Conservation (phyloP, 2,797 vertebrate species). For the Malurus leucopterus region DNA sequence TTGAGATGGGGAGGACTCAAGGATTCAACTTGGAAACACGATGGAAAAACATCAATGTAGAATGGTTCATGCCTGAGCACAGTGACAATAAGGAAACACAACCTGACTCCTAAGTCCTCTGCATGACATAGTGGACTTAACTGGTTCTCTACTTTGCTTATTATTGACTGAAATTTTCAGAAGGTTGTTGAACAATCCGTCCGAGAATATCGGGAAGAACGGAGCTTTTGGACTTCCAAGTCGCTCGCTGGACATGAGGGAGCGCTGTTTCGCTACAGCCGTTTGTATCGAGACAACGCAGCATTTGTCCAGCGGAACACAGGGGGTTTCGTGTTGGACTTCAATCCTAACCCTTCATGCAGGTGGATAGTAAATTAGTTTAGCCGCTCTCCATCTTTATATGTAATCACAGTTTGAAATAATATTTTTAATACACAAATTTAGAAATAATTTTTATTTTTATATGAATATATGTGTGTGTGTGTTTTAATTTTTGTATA, state of each 20-base stretch:
- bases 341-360: neutral
- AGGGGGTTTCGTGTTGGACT: neutral
- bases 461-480: neutral
- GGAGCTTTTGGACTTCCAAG: neutral
- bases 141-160: neutral
- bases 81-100: neutral
- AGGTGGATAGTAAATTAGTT: neutral
- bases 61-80: neutral
- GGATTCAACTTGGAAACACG: neutral
- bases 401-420: neutral
- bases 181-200: neutral
- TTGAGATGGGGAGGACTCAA: neutral
- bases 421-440: neutral
- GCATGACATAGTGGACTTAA: neutral
- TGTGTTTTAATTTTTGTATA: neutral
- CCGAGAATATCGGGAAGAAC: neutral
- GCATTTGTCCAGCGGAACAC: fast-evolving
- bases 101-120: neutral
- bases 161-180: neutral
- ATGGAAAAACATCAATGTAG: neutral
- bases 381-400: neutral
- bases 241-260: neutral
- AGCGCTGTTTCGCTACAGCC: slow-evolving; percentile 17
- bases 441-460: neutral
- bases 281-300: neutral